Conservation (phyloP, 2,888 invertebrate species). For the Ferrisia virgata region DNA sequence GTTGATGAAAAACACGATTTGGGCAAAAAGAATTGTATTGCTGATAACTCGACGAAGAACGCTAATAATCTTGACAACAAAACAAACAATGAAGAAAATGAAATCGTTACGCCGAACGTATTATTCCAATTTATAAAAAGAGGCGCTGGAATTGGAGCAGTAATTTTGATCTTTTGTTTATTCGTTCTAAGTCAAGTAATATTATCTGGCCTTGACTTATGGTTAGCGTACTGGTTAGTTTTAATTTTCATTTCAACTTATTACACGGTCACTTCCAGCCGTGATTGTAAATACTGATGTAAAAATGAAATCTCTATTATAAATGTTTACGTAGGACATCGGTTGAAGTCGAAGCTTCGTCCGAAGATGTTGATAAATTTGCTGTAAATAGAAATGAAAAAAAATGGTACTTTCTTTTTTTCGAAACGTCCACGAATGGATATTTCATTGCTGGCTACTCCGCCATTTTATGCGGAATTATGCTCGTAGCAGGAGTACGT, state of each 20-base stretch:
- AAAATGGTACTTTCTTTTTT: neutral
- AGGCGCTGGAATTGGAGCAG: constrained; percentile 3
- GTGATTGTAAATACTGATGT: too few species aligned
- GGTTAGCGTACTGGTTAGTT: constrained; percentile 54
- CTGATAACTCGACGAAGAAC: too few species aligned
- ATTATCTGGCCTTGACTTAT: constrained; percentile 53
- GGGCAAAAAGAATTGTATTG: too few species aligned
- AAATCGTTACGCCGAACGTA: neutral
- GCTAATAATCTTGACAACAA: too few species aligned
- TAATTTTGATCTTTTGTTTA: constrained; percentile 48
- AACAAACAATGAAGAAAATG: constrained; percentile 36
- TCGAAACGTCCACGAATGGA: neutral
- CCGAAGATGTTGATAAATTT: neutral
- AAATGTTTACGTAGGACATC: neutral
- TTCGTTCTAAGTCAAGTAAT: constrained; percentile 52
- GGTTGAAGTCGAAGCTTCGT: neutral
- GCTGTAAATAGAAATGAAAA: too few species aligned
- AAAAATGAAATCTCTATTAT: too few species aligned
- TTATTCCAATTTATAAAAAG: constrained; percentile 7
- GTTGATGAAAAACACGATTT: too few species aligned
- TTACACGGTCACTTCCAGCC: too few species aligned
- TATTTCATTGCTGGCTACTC: constrained; percentile 41
- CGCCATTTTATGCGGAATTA: constrained; percentile 40
- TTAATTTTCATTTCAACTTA: too few species aligned
- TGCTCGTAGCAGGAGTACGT: constrained; percentile 53